phyloP scores from a whole-genome alignment of 2,113 vertebrate species.

The Melanerpes formicivorus region DNA sequence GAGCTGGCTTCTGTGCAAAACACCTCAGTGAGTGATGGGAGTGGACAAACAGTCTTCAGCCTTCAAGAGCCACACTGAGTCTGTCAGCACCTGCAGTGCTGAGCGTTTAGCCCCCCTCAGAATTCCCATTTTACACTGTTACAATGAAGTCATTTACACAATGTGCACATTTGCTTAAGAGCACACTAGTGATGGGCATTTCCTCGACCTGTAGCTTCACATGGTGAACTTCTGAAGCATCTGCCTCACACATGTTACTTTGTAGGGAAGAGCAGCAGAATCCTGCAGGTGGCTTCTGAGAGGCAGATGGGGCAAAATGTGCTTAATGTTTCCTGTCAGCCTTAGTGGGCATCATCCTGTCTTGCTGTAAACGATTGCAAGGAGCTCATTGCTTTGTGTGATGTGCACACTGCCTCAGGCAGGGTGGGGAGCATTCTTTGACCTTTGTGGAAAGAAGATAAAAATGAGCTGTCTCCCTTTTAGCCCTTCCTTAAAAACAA shows the following conservation, averaged over 20 bases:
- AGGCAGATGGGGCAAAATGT: background rate
- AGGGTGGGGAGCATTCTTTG: background rate
- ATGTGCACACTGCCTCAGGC: background rate
- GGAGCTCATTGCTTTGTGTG: background rate
- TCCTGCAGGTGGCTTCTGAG: background rate
- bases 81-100: background rate
- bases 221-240: background rate
- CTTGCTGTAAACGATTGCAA: background rate
- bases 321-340: background rate
- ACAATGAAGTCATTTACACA: fast-evolving
- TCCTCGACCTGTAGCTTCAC: background rate
- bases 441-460: background rate
- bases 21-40: background rate
- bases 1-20: background rate
- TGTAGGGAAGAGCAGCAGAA: background rate
- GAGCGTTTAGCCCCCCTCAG: background rate
- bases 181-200: background rate
- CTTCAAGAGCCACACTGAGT: background rate
- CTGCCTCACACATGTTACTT: background rate
- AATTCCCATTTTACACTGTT: background rate
- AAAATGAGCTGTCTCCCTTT: background rate
- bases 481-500: background rate
- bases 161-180: background rate
- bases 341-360: background rate
- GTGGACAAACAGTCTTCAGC: background rate